phyloP scores from a whole-genome alignment of 1,140 invertebrate species.

The Mylabris phalerata region DNA sequence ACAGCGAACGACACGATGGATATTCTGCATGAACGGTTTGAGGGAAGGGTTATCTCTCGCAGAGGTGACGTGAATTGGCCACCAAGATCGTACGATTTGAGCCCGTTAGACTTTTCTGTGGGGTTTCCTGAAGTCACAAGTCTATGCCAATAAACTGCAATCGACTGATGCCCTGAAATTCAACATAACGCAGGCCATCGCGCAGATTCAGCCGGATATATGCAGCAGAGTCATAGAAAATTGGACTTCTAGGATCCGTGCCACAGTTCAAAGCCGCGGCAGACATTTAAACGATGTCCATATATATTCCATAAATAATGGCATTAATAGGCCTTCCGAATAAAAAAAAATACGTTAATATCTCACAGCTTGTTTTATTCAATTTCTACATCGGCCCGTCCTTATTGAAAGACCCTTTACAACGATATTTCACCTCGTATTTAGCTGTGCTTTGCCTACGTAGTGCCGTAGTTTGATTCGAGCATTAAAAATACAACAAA shows the following conservation, averaged over 20 bases:
- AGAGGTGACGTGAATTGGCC: conserved; percentile 38
- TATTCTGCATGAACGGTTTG: conserved; percentile 29
- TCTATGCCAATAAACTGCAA: neutral
- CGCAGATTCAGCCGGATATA: neutral
- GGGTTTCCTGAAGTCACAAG: conserved; percentile 32
- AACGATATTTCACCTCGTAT: no score
- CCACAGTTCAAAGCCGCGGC: neutral
- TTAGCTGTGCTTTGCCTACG: no score
- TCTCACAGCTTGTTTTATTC: no score
- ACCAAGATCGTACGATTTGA: conserved; percentile 40
- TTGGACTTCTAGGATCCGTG: neutral
- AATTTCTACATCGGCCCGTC: no score
- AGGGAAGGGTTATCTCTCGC: conserved; percentile 37
- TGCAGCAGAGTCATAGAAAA: neutral
- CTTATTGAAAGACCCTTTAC: no score
- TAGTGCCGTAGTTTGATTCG: no score
- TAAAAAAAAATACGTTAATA: neutral
- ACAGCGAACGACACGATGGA: conserved; percentile 17
- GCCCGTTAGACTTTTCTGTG: conserved; percentile 40
- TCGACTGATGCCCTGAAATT: neutral
- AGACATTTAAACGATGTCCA: neutral
- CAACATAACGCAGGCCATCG: neutral
- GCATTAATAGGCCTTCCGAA: neutral
- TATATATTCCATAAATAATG: conserved; percentile 34
- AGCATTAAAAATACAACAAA: no score